Percentiles rank a stretch among this genome's conserved stretches.
Conservation (phyloP, 2,888 invertebrate species). For the Megalurothrips usitatus region DNA sequence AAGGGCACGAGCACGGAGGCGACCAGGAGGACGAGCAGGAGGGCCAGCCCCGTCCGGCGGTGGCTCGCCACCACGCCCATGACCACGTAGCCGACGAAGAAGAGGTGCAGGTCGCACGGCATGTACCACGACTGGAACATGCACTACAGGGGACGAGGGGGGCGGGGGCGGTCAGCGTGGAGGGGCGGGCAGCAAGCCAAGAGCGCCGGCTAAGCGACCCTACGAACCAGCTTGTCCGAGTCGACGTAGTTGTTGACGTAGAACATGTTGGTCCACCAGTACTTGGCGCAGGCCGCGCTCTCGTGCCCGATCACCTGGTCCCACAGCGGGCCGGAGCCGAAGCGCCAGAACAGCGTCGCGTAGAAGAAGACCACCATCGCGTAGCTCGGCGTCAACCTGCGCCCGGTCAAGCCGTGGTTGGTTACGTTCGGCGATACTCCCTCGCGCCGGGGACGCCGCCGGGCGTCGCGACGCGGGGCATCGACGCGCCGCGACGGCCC, state of each 20-base stretch:
- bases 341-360: constrained; percentile 52
- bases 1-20: constrained; percentile 52
- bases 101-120: constrained; percentile 66
- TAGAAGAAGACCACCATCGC: constrained; percentile 56
- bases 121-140: constrained; percentile 65
- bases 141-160: constrained; percentile 50
- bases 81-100: constrained; percentile 53
- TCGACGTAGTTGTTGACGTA: constrained; percentile 59
- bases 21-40: constrained; percentile 45
- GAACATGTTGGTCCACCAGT: constrained; percentile 61
- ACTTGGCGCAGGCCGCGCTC: constrained; percentile 52
- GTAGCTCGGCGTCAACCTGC: constrained; percentile 54
- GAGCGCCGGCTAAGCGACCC: background rate
- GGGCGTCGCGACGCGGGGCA: background rate
- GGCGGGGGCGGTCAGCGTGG: background rate
- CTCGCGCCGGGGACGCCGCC: too few species aligned
- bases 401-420: constrained; percentile 38
- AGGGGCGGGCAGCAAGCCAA: background rate
- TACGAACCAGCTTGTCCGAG: constrained; percentile 54
- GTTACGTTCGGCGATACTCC: background rate
- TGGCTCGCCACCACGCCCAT: constrained; percentile 48
- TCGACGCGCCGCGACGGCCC: background rate
- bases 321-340: constrained; percentile 60
- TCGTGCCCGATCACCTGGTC: constrained; percentile 51
- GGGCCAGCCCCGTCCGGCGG: constrained; percentile 47